Evolutionary conservation across 2,797 vertebrate species (phyloP).

Genomic region (Melanotaenia boesemani): DNA sequence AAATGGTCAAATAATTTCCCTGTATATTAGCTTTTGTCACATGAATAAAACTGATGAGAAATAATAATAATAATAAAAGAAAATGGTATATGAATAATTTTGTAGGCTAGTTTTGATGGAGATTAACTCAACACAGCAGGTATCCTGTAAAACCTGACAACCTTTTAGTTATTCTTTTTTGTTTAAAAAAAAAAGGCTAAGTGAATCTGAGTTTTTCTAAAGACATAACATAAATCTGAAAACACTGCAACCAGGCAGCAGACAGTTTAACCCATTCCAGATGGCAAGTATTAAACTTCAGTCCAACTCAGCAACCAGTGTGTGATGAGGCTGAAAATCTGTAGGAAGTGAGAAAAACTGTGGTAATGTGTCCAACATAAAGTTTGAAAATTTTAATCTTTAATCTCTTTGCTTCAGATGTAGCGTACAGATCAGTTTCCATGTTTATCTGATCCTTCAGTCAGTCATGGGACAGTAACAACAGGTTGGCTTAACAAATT

Average conservation of each 20-base stretch:
- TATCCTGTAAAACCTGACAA: conserved; percentile 21
- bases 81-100: neutral
- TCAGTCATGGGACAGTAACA: conserved; percentile 30
- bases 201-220: conserved; percentile 6
- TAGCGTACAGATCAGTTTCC: neutral
- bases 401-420: conserved; percentile 18
- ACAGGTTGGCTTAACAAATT: conserved; percentile 18
- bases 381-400: conserved; percentile 19
- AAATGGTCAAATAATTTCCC: neutral
- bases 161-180: neutral
- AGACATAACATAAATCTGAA: conserved; percentile 14
- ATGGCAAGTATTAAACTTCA: conserved; percentile 51
- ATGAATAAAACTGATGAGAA: neutral
- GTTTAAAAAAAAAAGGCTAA: conserved; percentile 10
- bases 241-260: conserved; percentile 56
- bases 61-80: neutral
- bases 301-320: conserved; percentile 35
- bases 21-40: neutral
- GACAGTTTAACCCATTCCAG: conserved; percentile 51
- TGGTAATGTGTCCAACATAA: conserved; percentile 20
- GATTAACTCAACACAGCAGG: conserved; percentile 36
- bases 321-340: conserved; percentile 28
- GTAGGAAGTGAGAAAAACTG: conserved; percentile 40
- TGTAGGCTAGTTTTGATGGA: conserved; percentile 2
- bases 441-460: neutral